Percentiles rank a stretch among this genome's conserved stretches.
These are phyloP conservation scores for Pristionchus japonicus DNA, from an alignment of 2,888 invertebrate genomes.

Conservation along the genomic window DNA sequence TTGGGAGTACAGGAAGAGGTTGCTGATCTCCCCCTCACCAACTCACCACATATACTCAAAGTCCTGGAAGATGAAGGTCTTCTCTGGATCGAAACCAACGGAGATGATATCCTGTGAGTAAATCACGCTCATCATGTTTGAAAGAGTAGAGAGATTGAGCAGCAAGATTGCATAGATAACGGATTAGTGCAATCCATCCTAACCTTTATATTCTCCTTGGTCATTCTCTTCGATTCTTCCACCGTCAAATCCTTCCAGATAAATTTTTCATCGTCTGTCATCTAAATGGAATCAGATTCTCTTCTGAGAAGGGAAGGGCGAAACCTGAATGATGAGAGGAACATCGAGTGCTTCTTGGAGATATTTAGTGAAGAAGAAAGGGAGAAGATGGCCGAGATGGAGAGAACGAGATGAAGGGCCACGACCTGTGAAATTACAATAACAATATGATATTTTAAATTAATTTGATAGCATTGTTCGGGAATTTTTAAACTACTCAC, in stretches of 20 bases:
- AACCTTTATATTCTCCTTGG: slow-evolving; percentile 85
- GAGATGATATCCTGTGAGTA: slow-evolving; percentile 89
- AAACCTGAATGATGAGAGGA: slow-evolving; percentile 88
- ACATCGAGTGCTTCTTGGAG: slow-evolving; percentile 95
- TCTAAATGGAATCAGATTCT: slow-evolving; percentile 30
- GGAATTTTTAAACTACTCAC: no score
- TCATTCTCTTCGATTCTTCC: slow-evolving; percentile 86
- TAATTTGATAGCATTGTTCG: no score
- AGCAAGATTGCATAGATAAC: neutral
- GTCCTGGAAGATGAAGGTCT: slow-evolving; percentile 97
- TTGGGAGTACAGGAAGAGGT: no score
- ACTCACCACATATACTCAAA: slow-evolving; percentile 91
- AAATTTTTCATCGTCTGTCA: slow-evolving; percentile 96
- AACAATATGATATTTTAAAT: neutral
- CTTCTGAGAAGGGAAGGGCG: no score
- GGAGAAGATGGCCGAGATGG: slow-evolving; percentile 96
- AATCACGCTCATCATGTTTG: neutral
- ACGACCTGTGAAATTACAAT: slow-evolving; percentile 43
- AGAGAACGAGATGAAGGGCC: slow-evolving; percentile 83
- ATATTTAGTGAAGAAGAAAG: slow-evolving; percentile 89
- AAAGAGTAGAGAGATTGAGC: no score
- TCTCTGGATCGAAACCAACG: slow-evolving; percentile 90
- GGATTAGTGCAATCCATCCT: no score
- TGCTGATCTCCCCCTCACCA: no score
- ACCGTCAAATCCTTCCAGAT: slow-evolving; percentile 90